Conservation (phyloP, 2,888 invertebrate genomes). For the Imbricaverruca yamaguchii region DNA sequence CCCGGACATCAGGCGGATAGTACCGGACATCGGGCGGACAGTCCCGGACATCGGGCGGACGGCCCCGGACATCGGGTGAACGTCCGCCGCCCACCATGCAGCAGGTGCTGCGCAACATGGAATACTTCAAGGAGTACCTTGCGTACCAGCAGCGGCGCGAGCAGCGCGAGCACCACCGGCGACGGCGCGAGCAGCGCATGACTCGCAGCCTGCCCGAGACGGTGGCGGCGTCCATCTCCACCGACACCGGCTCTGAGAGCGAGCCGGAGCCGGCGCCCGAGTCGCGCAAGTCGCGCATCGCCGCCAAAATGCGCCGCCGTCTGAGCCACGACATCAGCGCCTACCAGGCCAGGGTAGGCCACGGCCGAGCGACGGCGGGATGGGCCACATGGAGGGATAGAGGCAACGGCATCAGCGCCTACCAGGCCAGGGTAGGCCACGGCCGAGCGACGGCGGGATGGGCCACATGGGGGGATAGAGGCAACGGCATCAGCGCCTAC, state of each 20-base stretch:
- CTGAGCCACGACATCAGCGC: conserved; percentile 2
- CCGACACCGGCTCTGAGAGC: not conserved
- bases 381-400: no score
- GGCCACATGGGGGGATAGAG: no score
- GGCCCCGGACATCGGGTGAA: no score
- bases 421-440: no score
- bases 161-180: conserved; percentile 6
- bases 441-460: no score
- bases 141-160: conserved; percentile 17
- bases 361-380: no score
- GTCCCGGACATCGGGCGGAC: no score
- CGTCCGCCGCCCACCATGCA: not conserved
- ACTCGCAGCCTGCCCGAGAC: conserved; percentile 2
- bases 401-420: no score
- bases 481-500: no score
- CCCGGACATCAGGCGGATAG: no score
- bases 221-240: not conserved
- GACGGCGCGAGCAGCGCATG: not conserved
- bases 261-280: not conserved
- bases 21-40: no score
- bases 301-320: not conserved
- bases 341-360: not conserved
- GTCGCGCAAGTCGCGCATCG: not conserved
- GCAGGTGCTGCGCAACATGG: conserved; percentile 18
- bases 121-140: conserved; percentile 6